Conservation (phyloP, 1,140 invertebrate genomes). For the Ectropis grisescens region DNA sequence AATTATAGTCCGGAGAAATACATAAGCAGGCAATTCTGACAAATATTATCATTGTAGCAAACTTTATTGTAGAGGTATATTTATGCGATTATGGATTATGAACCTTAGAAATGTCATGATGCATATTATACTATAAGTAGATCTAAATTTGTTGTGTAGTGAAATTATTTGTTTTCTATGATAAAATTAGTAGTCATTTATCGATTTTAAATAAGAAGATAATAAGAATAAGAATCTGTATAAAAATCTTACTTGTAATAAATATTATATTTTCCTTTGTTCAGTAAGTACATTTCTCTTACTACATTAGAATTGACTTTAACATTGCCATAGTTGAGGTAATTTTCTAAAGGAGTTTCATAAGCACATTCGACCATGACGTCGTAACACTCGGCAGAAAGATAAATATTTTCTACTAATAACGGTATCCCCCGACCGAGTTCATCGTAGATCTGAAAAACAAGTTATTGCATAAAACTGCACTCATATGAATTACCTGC, state of each 20-base stretch:
- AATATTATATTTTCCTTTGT: conserved; percentile 56
- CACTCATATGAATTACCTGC: no score
- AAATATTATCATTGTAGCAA: no score
- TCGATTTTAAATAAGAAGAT: conserved; percentile 1
- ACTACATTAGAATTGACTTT: conserved; percentile 53
- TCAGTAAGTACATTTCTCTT: conserved; percentile 45
- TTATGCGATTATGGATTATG: no score
- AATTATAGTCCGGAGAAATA: no score
- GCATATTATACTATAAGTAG: no score
- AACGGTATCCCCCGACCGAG: conserved; percentile 49
- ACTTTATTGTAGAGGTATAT: no score
- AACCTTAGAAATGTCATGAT: no score
- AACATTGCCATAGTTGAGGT: conserved; percentile 53
- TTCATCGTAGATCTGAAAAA: conserved; percentile 47
- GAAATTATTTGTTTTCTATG: conserved; percentile 1
- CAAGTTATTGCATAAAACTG: no score
- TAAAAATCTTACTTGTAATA: conserved; percentile 41
- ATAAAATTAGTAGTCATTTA: conserved; percentile 2
- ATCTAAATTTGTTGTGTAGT: no score
- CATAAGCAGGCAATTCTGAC: no score
- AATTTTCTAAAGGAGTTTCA: conserved; percentile 39
- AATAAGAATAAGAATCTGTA: no score
- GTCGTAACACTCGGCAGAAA: conserved; percentile 59
- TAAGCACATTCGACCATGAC: conserved; percentile 56
- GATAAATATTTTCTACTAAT: conserved; percentile 32